Percentiles rank a stretch among this genome's conserved stretches.
phyloP scores from a whole-genome alignment of 2,888 invertebrate genomes.

The Adelognathus sp. region DNA sequence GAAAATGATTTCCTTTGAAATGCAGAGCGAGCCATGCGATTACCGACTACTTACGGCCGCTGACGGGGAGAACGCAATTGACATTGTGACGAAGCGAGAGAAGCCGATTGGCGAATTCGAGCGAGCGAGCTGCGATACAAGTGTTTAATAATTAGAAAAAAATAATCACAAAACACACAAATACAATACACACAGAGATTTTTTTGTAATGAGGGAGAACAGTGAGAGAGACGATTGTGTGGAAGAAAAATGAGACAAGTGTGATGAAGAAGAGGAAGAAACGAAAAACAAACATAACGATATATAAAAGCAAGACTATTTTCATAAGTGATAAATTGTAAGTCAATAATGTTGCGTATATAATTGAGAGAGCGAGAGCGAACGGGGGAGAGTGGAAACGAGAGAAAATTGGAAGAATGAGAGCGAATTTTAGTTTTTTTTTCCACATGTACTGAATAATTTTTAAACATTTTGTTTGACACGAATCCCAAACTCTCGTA shows the following conservation, averaged over 20 bases:
- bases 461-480: constrained; percentile 34
- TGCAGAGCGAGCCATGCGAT: constrained; percentile 11
- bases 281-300: constrained; percentile 67
- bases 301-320: constrained; percentile 77
- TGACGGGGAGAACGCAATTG: constrained; percentile 8
- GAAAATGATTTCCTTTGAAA: background rate
- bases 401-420: constrained; percentile 27
- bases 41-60: constrained; percentile 7
- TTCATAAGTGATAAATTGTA: constrained; percentile 79
- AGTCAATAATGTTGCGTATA: constrained; percentile 79
- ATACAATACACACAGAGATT: background rate
- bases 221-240: constrained; percentile 27
- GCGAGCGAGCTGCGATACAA: constrained; percentile 19
- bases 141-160: constrained; percentile 9
- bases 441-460: constrained; percentile 45
- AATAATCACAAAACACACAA: background rate
- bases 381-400: constrained; percentile 33
- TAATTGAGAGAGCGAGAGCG: too few relatives aligned
- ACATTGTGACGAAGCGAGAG: constrained; percentile 18
- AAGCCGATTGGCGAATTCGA: constrained; percentile 21
- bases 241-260: constrained; percentile 11
- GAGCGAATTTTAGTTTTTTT: too few relatives aligned
- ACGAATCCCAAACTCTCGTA: constrained; percentile 41
- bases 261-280: constrained; percentile 61
- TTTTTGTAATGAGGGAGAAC: constrained; percentile 28